phyloP scores from a whole-genome alignment of 2,113 vertebrate species.

The Platycercus adscitus region DNA sequence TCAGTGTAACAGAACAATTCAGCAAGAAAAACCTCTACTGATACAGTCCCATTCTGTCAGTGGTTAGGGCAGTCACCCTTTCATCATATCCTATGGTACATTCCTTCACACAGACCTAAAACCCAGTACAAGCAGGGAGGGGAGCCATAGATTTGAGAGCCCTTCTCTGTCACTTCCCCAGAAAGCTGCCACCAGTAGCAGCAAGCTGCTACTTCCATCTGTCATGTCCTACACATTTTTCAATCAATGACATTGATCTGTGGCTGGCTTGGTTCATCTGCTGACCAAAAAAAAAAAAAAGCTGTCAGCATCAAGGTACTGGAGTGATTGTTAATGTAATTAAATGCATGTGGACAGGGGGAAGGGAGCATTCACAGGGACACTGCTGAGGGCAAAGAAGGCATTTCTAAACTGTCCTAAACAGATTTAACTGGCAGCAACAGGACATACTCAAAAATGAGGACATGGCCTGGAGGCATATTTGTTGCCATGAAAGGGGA shows the following conservation, averaged over 20 bases:
- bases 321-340: not conserved
- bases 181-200: not conserved
- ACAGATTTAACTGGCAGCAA: not conserved
- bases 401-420: not conserved
- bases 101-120: not conserved
- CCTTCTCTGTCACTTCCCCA: not conserved
- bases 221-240: not conserved
- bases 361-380: not conserved
- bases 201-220: not conserved
- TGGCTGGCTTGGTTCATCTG: not conserved
- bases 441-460: not conserved
- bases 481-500: not conserved
- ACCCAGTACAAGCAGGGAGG: not conserved
- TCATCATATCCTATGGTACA: not conserved
- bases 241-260: constrained; percentile 8
- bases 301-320: not conserved
- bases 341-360: not conserved
- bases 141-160: not conserved
- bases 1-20: not conserved
- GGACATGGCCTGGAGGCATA: not conserved
- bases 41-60: not conserved
- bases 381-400: not conserved
- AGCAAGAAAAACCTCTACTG: not conserved
- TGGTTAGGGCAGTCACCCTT: not conserved
- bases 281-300: not conserved